These are phyloP conservation scores for Tiliacea aurago DNA, from an alignment of 2,888 invertebrate species.

Conservation along the genomic window DNA sequence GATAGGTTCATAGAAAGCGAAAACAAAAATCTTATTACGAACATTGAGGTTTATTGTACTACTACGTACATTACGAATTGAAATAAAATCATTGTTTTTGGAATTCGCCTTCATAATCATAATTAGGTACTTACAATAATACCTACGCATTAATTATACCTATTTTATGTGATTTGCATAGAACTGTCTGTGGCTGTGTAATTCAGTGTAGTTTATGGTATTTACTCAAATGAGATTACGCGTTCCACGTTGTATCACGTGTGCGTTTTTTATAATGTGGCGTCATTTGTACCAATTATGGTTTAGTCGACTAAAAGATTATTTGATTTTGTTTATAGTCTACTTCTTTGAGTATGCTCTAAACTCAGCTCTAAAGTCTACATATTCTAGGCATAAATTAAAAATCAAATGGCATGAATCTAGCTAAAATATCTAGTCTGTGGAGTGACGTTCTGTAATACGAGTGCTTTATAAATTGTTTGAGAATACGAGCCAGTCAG, in stretches of 20 bases:
- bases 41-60: too few relatives aligned
- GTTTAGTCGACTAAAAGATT: slow-evolving; percentile 23
- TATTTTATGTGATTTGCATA: background rate
- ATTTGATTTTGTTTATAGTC: background rate
- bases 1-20: background rate
- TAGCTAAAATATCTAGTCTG: too few relatives aligned
- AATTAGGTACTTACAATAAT: background rate
- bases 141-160: background rate
- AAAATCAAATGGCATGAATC: too few relatives aligned
- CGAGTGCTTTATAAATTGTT: too few relatives aligned
- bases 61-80: too few relatives aligned
- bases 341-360: too few relatives aligned
- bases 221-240: slow-evolving; percentile 41
- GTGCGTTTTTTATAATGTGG: slow-evolving; percentile 45
- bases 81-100: background rate
- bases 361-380: too few relatives aligned
- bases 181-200: background rate
- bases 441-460: too few relatives aligned
- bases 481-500: too few relatives aligned
- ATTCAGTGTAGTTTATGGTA: slow-evolving; percentile 30
- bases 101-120: background rate
- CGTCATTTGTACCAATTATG: background rate
- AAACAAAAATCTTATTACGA: background rate
- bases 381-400: too few relatives aligned
- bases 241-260: slow-evolving; percentile 66